Evolutionary conservation across 2,888 invertebrate genomes (phyloP).

Genomic region (Pachymerium ferrugineum): DNA sequence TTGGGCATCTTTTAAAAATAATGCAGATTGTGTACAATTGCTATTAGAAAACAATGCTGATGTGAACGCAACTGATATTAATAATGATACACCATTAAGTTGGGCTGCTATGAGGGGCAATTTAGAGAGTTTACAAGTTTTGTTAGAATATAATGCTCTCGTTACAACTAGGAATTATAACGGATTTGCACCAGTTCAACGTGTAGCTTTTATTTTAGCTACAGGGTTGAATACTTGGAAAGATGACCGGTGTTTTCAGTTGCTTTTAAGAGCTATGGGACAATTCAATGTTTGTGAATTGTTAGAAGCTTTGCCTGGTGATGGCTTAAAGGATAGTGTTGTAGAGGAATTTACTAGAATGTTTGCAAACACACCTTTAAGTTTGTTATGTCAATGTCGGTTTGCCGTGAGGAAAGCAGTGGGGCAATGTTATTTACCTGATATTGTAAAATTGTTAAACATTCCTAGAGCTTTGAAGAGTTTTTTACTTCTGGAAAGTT

Average conservation of each 20-base stretch:
- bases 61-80: conserved; percentile 44
- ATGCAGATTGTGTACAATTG: conserved; percentile 42
- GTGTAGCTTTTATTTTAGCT: conserved; percentile 42
- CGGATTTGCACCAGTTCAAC: conserved; percentile 42
- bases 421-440: conserved; percentile 43
- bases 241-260: conserved; percentile 44
- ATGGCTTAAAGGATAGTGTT: conserved; percentile 40
- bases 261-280: conserved; percentile 43
- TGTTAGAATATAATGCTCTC: conserved; percentile 45
- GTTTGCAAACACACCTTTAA: conserved; percentile 37
- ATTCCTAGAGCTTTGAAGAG: conserved; percentile 42
- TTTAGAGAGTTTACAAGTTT: conserved; percentile 42
- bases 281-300: conserved; percentile 39
- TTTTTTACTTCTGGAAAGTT: conserved; percentile 37
- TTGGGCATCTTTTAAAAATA: conserved; percentile 47
- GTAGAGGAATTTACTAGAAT: not conserved
- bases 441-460: conserved; percentile 42
- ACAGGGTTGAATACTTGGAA: conserved; percentile 43
- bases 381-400: conserved; percentile 42
- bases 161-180: conserved; percentile 42
- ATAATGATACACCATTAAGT: conserved; percentile 45
- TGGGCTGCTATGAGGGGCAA: conserved; percentile 46
- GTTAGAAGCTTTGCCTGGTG: conserved; percentile 40
- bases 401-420: conserved; percentile 41
- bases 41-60: conserved; percentile 44